phyloP scores from a whole-genome alignment of 2,888 invertebrate species.

The Parasteatoda lunata region DNA sequence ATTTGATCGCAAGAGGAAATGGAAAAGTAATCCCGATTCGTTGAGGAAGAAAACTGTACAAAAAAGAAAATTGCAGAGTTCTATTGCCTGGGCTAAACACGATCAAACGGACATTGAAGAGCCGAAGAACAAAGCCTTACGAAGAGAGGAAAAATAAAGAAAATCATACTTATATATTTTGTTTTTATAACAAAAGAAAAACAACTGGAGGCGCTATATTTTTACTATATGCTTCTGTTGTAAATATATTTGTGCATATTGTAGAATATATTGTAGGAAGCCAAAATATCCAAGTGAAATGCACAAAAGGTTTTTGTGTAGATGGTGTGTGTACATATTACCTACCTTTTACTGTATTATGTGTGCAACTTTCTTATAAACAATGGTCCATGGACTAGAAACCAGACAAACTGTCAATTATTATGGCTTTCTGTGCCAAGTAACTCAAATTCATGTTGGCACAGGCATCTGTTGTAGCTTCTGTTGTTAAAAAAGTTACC shows the following conservation, averaged over 20 bases:
- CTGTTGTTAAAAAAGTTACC: not conserved
- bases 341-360: too few species aligned
- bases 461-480: not conserved
- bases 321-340: too few species aligned
- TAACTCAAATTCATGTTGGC: not conserved
- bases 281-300: not conserved
- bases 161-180: not conserved
- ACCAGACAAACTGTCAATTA: not conserved
- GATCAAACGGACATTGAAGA: conserved; percentile 26
- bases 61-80: conserved; percentile 61
- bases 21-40: conserved; percentile 30
- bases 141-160: conserved; percentile 34
- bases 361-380: too few species aligned
- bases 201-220: conserved; percentile 41
- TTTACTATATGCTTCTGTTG: conserved; percentile 27
- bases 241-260: conserved; percentile 48
- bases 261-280: conserved; percentile 10
- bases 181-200: conserved; percentile 2
- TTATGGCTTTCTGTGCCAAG: not conserved
- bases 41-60: conserved; percentile 18
- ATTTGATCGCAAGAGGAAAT: conserved; percentile 39
- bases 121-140: conserved; percentile 46
- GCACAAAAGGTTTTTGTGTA: not conserved
- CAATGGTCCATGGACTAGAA: too few species aligned
- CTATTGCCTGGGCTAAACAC: conserved; percentile 53